Evolutionary conservation across 2,888 invertebrate genomes (phyloP).

Genomic region (Gnatocerus cornutus): DNA sequence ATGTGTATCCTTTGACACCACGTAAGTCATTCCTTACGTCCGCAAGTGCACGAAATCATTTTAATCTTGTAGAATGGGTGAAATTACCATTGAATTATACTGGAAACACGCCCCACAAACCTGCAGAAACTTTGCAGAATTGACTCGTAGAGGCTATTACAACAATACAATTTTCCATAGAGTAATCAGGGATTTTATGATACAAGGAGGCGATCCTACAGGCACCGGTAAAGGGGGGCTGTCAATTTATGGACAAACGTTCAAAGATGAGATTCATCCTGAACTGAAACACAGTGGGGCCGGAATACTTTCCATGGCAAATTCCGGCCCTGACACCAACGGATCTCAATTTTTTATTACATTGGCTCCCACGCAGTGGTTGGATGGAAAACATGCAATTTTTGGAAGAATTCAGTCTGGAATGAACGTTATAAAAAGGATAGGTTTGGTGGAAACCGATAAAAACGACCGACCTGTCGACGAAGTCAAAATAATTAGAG

Average conservation of each 20-base stretch:
- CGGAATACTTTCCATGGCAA: conserved; percentile 97
- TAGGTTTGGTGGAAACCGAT: conserved; percentile 96
- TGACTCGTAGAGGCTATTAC: conserved; percentile 94
- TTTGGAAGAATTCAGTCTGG: conserved; percentile 93
- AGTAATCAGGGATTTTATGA: conserved; percentile 95
- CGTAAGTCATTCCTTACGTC: conserved; percentile 75
- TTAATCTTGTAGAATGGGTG: conserved; percentile 86
- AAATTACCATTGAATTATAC: conserved; percentile 92
- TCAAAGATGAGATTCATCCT: conserved; percentile 95
- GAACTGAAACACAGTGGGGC: conserved; percentile 96
- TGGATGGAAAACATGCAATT: conserved; percentile 98
- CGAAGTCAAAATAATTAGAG: conserved; percentile 85
- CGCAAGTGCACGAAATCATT: not conserved
- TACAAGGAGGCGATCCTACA: conserved; percentile 97
- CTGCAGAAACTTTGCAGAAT: conserved; percentile 97
- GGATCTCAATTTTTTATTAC: conserved; percentile 99
- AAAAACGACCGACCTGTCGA: conserved; percentile 93
- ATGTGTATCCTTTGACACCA: conserved; percentile 86
- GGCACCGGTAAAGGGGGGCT: conserved; percentile 91
- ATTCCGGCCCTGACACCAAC: conserved; percentile 96
- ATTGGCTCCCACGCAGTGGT: conserved; percentile 96
- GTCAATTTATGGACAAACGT: conserved; percentile 96
- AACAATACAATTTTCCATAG: conserved; percentile 97
- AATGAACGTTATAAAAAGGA: conserved; percentile 92
- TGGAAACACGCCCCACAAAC: conserved; percentile 99